phyloP scores from a whole-genome alignment of 2,888 invertebrate species.

The Pasiphila rectangulata region DNA sequence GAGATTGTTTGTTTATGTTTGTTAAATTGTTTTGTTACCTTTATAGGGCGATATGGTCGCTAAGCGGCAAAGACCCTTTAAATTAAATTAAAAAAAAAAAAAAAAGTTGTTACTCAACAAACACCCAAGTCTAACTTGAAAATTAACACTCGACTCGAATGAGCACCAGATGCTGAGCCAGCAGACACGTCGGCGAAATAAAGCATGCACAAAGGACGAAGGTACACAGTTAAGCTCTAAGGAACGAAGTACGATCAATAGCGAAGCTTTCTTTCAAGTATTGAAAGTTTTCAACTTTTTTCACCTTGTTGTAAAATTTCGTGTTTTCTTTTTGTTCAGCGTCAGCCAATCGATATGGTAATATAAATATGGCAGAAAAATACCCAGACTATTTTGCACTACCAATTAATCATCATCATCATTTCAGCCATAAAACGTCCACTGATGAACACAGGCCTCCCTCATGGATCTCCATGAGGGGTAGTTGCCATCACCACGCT shows the following conservation, averaged over 20 bases:
- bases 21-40: no score
- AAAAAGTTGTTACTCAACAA: constrained; percentile 31
- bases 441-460: no score
- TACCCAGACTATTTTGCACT: no score
- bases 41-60: no score
- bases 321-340: background rate
- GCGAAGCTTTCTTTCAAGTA: constrained; percentile 21
- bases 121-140: constrained; percentile 17
- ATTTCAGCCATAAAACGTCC: no score
- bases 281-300: constrained; percentile 18
- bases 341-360: background rate
- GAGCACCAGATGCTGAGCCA: constrained; percentile 7
- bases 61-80: no score
- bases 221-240: constrained; percentile 29
- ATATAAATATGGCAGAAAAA: no score
- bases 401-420: no score
- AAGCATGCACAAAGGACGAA: constrained; percentile 27
- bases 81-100: no score
- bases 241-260: constrained; percentile 31
- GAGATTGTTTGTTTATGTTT: no score
- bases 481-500: no score
- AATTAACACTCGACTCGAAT: constrained; percentile 19
- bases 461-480: no score
- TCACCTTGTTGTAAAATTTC: background rate
- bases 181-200: constrained; percentile 15